Percentiles rank a stretch among this genome's conserved stretches.
Evolutionary conservation across 1,140 invertebrate species (phyloP).

Genomic region (Macrobrachium nipponense): DNA sequence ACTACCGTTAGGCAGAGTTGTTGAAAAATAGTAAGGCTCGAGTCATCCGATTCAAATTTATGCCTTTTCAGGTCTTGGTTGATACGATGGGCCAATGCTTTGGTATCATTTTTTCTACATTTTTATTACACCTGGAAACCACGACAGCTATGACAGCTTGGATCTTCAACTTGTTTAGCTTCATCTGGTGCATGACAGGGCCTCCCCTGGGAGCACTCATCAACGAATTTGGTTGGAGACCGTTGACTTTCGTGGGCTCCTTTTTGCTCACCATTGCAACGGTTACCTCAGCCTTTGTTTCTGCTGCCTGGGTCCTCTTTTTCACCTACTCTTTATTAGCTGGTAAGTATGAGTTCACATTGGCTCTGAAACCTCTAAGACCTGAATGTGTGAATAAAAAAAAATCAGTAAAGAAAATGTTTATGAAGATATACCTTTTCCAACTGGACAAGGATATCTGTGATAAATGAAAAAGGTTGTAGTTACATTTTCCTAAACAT

Average conservation of each 20-base stretch:
- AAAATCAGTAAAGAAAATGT: too few species aligned
- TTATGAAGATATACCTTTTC: too few species aligned
- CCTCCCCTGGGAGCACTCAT: constrained; percentile 12
- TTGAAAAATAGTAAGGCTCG: too few species aligned
- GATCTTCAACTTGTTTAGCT: constrained; percentile 42
- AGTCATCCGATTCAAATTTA: neutral
- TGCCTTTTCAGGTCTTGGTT: constrained; percentile 10
- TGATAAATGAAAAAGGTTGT: too few species aligned
- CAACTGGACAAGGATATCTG: too few species aligned
- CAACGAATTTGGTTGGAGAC: constrained; percentile 26
- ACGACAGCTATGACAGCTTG: constrained; percentile 14
- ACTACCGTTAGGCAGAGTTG: too few species aligned
- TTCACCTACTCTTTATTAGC: constrained; percentile 24
- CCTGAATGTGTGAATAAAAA: too few species aligned
- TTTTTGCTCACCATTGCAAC: constrained; percentile 13
- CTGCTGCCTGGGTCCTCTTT: constrained; percentile 27
- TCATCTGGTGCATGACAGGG: constrained; percentile 30
- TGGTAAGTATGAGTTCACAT: neutral
- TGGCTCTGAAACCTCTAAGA: too few species aligned
- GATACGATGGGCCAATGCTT: constrained; percentile 33
- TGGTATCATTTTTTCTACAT: constrained; percentile 31
- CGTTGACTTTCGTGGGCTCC: neutral
- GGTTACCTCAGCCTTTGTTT: constrained; percentile 22
- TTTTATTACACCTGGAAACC: neutral
- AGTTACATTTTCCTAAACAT: too few species aligned